phyloP scores from a whole-genome alignment of 2,888 invertebrate species.

The Perithous albicinctus region DNA sequence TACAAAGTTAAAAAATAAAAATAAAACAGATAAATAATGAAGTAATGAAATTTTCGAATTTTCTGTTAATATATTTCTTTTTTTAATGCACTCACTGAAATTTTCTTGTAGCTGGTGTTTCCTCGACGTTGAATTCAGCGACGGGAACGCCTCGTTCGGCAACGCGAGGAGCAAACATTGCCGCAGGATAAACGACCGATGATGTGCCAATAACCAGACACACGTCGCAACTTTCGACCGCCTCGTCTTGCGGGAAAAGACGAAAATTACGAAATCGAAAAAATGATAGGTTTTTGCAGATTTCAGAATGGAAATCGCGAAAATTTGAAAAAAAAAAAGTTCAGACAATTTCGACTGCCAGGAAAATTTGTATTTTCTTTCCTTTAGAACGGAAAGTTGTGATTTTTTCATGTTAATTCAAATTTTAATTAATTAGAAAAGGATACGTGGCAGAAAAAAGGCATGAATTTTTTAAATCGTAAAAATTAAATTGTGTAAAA shows the following conservation, averaged over 20 bases:
- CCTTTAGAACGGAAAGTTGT: no score
- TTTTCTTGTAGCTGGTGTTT: conserved; percentile 85
- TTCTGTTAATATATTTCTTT: conserved; percentile 39
- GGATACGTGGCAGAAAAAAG: no score
- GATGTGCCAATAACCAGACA: conserved; percentile 95
- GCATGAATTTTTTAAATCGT: no score
- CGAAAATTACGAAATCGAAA: not conserved
- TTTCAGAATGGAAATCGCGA: no score
- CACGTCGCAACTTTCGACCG: conserved; percentile 90
- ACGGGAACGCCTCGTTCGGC: conserved; percentile 90
- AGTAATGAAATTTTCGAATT: no score
- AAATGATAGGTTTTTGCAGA: no score
- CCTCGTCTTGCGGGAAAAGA: conserved; percentile 85
- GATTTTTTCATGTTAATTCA: no score
- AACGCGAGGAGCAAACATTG: conserved; percentile 93
- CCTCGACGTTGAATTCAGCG: conserved; percentile 90
- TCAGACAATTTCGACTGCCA: no score
- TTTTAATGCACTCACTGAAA: conserved; percentile 84
- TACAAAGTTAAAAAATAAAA: conserved; percentile 6
- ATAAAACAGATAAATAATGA: not conserved
- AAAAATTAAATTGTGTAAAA: no score
- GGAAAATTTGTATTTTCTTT: no score
- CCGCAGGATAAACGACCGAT: conserved; percentile 94
- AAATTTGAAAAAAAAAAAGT: no score
- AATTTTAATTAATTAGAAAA: no score